A percentile compares a stretch with the other conserved stretches of the same genome.
phyloP scores from a whole-genome alignment of 1,140 invertebrate species.

The Papilio aristodemus region DNA sequence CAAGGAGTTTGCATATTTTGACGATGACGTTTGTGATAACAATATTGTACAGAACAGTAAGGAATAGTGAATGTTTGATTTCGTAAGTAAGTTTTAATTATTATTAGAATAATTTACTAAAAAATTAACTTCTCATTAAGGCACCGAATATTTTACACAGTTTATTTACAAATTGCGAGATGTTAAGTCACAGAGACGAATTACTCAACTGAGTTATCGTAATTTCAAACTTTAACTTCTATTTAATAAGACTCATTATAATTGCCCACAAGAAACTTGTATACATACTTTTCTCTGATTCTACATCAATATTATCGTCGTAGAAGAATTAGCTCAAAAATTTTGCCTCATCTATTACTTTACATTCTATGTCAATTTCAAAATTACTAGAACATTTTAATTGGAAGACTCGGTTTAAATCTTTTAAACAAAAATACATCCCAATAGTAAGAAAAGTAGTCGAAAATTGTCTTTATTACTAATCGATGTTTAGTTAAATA shows the following conservation, averaged over 20 bases:
- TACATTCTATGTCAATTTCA: slow-evolving; percentile 10
- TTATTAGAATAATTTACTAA: too few relatives aligned
- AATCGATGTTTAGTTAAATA: too few relatives aligned
- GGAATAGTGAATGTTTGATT: neutral
- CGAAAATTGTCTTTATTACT: too few relatives aligned
- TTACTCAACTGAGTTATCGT: neutral
- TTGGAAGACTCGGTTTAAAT: too few relatives aligned
- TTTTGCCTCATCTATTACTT: neutral
- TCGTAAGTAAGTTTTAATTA: neutral
- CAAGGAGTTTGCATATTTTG: slow-evolving; percentile 10
- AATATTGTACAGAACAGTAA: neutral
- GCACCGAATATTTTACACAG: too few relatives aligned
- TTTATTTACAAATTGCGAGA: too few relatives aligned
- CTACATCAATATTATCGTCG: slow-evolving; percentile 1
- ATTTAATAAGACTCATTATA: slow-evolving; percentile 6
- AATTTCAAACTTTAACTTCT: slow-evolving; percentile 1
- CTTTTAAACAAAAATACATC: too few relatives aligned
- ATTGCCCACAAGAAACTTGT: neutral
- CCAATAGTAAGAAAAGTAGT: too few relatives aligned
- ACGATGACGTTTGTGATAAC: slow-evolving; percentile 2
- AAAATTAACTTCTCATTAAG: too few relatives aligned
- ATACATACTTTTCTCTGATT: slow-evolving; percentile 8
- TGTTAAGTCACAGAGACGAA: slow-evolving; percentile 15
- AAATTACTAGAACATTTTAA: neutral
- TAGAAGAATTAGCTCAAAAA: neutral